phyloP scores from a whole-genome alignment of 2,113 vertebrate species.

The Oceanodroma tethys region DNA sequence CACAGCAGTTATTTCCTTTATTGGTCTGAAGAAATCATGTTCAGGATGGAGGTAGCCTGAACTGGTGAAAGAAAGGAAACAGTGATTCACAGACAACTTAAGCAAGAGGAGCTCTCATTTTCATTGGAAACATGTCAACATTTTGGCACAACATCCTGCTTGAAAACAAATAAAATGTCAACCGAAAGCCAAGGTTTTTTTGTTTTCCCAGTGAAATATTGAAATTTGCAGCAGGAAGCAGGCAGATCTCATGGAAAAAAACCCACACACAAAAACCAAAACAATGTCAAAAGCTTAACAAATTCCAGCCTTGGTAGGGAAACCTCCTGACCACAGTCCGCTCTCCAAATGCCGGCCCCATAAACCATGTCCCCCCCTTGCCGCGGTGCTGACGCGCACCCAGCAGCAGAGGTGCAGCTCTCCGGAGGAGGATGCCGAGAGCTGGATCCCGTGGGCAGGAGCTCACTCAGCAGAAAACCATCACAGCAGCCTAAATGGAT shows the following conservation, averaged over 20 bases:
- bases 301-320: background rate
- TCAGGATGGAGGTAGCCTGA: background rate
- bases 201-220: background rate
- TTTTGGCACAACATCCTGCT: background rate
- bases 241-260: background rate
- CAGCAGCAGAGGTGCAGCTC: background rate
- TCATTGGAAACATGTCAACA: background rate
- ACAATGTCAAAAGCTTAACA: background rate
- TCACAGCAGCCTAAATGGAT: background rate
- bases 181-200: background rate
- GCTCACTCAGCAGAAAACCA: background rate
- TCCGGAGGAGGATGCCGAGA: background rate
- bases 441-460: background rate
- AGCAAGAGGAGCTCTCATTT: background rate
- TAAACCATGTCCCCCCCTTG: too few species aligned
- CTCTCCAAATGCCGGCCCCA: background rate
- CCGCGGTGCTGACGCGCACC: background rate
- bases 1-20: background rate
- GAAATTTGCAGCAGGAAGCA: background rate
- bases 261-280: too few species aligned
- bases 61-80: background rate
- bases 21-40: background rate
- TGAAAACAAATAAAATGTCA: background rate
- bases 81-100: background rate
- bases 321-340: background rate